Base-by-base conservation (phyloP, 2,888 invertebrate species). In the Drosophila borborema region DNA sequence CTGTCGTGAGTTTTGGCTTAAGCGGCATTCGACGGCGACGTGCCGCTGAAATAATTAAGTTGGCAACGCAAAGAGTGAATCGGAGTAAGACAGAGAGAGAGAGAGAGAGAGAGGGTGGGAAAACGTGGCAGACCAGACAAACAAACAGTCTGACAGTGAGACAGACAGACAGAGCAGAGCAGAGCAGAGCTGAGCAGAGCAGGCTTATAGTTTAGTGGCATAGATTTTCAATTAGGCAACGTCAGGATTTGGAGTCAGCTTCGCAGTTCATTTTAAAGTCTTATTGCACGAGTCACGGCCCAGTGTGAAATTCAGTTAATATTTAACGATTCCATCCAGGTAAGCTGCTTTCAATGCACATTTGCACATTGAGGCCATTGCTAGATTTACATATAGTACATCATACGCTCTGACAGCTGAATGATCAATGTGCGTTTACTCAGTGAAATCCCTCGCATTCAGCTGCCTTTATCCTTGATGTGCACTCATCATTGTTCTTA, bases 41-140 rank as follows among this genome's bases (percentile, higher is more conserved):
- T 85, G 89, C 74, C 83, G 65, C 67, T 87, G 89, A 81, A 85
- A 85, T 85, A 85, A 85, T 85, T 89, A 85, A 85, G 85, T 83
- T 89, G 84, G 78, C 86, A 75, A 70, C 75, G 64, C 62, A 53
- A 59, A 23, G 43, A 34, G 31, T 18, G 31, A 43, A 18, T 1
- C 62, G 28, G 51, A 20, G 51, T 34, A 41, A 12, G 3, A 41
- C 7, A 0, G 7, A n/a, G 28, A 18, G 40, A 28, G 2, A 41
- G 3, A 12, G 51, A 18, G 3, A 43, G 12, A 7, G 6, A 31
- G 28, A 16, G 16, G 14, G 6, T 0, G 14, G 14, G 38, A 4
- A 14, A 38, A 14, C 14, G 14, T 14, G 40, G 16, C 40, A 14
- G 20, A 23, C 16, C 16, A 48, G 3, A 16, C 12, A 28, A 10